Evolutionary conservation across 2,797 vertebrate species (phyloP), one percentile per base, ranked within the genome.

Genomic region (Pseudotriccus pelzelni): DNA sequence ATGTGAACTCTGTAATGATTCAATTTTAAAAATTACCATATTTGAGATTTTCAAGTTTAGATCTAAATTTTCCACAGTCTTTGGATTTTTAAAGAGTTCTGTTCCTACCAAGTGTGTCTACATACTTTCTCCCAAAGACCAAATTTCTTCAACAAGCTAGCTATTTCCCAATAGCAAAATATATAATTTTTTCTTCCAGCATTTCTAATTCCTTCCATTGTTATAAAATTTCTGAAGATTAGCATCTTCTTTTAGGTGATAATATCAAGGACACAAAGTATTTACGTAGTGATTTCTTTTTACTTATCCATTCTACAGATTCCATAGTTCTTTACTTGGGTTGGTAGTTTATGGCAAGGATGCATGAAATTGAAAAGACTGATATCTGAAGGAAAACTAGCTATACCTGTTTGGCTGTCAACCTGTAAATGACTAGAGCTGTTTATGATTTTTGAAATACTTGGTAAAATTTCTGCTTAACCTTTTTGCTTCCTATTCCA

Each of bases 131-230:
- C 20, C 27, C 23, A 18, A 81, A 78, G 24, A 68, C 41, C 2
- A 41, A 30, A 39, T 63, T 60, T 16, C 11, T 78, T 84, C 12
- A 50, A 34, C 74, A 37, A 76, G 6, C 9, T 63, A 77, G 14
- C 12, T 87, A 30, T 43, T 58, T 62, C 43, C 78, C 17, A 68
- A 14, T 25, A 43, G 25, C 28, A 49, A 89, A 84, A 53, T 36
- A 4, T 8, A 21, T n/a, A 3, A 0, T 1, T 20, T 52, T 52
- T 10, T 10, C 23, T 12, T 7, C 16, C 13, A 56, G 1, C 3
- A 13, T 28, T 72, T 74, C 24, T 62, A 14, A 30, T 68, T 75
- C 25, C 14, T 74, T 39, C 23, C 0, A 7, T 47, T 56, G 17
- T 50, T 90, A 25, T 18, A 17, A 59, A 47, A 15, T 60, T 75